Evolutionary conservation across 1,140 invertebrate species (phyloP).

Genomic region (Drosophila bocki): DNA sequence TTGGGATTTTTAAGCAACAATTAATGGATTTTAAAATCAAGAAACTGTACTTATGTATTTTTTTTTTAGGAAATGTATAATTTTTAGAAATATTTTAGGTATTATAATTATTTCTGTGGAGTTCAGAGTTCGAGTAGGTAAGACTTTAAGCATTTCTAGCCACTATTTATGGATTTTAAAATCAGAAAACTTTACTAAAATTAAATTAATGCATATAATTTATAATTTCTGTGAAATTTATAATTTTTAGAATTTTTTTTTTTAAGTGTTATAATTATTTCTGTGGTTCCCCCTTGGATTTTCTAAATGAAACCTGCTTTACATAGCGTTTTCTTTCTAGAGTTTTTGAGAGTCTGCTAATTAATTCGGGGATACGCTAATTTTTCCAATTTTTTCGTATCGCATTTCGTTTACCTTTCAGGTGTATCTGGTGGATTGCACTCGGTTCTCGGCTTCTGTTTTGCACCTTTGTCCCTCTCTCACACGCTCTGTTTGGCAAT

Average conservation of each 20-base stretch:
- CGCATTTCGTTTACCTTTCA: slow-evolving; percentile 20
- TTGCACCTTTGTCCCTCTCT: slow-evolving; percentile 13
- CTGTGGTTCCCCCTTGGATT: background rate
- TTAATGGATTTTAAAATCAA: background rate
- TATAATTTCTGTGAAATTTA: background rate
- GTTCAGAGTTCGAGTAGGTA: background rate
- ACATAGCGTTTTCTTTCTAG: background rate
- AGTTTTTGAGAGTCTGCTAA: slow-evolving; percentile 6
- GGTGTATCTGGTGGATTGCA: slow-evolving; percentile 1
- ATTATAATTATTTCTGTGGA: background rate
- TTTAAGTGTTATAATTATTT: background rate
- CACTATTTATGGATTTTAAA: background rate
- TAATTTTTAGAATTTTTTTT: background rate
- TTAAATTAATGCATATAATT: too few relatives aligned
- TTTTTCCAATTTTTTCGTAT: slow-evolving; percentile 20
- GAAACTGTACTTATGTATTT: background rate
- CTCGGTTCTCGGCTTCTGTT: slow-evolving; percentile 4
- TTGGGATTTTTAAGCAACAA: background rate
- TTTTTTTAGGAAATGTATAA: background rate
- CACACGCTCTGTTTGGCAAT: slow-evolving; percentile 26
- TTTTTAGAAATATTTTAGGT: background rate
- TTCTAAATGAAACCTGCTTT: background rate
- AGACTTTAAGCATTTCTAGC: background rate
- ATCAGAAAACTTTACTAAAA: background rate
- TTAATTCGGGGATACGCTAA: slow-evolving; percentile 9